Evolutionary conservation across 2,113 vertebrate species (phyloP).

Genomic region (Corvus cornix): DNA sequence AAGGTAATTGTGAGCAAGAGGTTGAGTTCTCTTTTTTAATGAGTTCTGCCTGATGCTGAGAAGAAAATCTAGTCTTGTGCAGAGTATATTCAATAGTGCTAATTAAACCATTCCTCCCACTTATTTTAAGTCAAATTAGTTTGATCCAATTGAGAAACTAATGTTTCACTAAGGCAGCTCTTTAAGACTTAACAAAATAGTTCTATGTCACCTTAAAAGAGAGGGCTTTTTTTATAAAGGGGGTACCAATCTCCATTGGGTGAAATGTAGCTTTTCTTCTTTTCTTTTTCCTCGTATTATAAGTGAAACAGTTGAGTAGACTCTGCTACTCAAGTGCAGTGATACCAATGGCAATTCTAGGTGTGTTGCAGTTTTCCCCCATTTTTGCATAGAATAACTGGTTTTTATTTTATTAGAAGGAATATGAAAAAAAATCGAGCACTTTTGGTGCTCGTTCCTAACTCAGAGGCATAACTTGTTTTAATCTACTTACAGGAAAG

Average conservation of each 20-base stretch:
- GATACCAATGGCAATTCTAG: not conserved
- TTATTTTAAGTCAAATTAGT: constrained; percentile 37
- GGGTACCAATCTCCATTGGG: not conserved
- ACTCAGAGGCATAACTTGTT: not conserved
- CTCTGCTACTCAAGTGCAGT: not conserved
- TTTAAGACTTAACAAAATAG: not conserved
- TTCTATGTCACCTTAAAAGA: not conserved
- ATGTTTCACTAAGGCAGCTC: not conserved
- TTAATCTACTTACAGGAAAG: not conserved
- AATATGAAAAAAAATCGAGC: not conserved
- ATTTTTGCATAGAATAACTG: not conserved
- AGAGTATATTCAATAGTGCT: constrained; percentile 5
- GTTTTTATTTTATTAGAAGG: not conserved
- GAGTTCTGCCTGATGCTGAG: constrained; percentile 17
- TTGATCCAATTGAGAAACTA: constrained; percentile 13
- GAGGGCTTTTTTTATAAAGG: not conserved
- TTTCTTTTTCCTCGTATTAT: not conserved
- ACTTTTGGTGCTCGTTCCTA: not conserved
- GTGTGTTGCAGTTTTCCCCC: not conserved
- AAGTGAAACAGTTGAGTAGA: not conserved
- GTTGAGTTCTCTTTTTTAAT: constrained; percentile 56
- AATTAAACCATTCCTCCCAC: constrained; percentile 17
- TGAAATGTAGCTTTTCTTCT: not conserved
- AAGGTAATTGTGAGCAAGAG: constrained; percentile 53
- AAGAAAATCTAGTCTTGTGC: not conserved